Percentiles rank a stretch among this genome's conserved stretches.
Conservation (phyloP, 2,888 invertebrate genomes). For the Callyntrura guangdongensis region DNA sequence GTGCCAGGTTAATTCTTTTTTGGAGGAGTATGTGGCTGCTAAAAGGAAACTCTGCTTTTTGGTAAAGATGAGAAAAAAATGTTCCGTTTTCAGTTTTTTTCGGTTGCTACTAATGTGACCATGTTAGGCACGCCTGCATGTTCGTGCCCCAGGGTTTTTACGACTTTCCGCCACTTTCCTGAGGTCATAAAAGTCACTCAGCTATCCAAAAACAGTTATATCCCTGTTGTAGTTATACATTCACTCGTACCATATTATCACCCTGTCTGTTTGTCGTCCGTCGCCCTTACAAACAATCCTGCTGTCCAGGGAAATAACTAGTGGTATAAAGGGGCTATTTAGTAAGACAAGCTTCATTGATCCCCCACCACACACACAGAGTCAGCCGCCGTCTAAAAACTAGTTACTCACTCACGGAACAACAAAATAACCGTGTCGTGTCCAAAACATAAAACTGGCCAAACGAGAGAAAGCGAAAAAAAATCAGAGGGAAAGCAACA, state of each 20-base stretch:
- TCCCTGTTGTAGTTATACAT: constrained; percentile 34
- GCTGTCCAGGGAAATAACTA: neutral
- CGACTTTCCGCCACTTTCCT: no score
- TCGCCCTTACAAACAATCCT: neutral
- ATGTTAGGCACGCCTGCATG: no score
- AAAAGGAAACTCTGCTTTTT: no score
- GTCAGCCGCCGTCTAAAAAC: no score
- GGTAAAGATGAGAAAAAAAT: neutral
- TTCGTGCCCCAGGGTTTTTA: no score
- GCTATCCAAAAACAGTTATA: constrained; percentile 51
- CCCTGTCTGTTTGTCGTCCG: neutral
- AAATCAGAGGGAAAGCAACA: neutral
- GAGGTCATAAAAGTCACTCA: no score
- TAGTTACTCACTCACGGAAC: neutral
- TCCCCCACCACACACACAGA: no score
- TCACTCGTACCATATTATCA: constrained; percentile 37
- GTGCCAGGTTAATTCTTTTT: constrained; percentile 46
- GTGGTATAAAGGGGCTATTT: no score
- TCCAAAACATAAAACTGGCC: neutral
- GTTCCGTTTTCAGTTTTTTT: constrained; percentile 57
- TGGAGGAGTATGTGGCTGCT: neutral
- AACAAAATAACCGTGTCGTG: constrained; percentile 4
- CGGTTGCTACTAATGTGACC: constrained; percentile 73
- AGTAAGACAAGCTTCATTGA: no score
- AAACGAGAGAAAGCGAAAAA: neutral